Evolutionary conservation across 2,888 invertebrate genomes (phyloP).

Genomic region (Erebia ligea): DNA sequence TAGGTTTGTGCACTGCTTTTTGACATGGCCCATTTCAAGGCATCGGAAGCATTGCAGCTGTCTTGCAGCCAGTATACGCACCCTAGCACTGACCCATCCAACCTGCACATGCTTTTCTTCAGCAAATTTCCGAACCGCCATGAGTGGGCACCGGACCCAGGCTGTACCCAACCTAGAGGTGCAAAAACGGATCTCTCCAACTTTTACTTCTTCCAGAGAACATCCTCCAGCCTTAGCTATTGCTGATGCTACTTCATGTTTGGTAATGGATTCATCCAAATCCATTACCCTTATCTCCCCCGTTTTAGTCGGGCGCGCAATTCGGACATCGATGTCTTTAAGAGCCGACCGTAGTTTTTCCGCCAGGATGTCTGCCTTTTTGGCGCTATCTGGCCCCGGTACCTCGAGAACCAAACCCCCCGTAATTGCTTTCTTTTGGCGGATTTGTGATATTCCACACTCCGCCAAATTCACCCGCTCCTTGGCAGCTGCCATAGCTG

Average conservation of each 20-base stretch:
- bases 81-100: conserved; percentile 17
- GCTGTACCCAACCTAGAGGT: too few relatives aligned
- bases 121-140: too few relatives aligned
- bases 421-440: conserved; percentile 19
- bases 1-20: conserved; percentile 25
- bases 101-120: too few relatives aligned
- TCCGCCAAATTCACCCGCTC: not conserved
- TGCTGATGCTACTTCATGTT: conserved; percentile 23
- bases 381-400: conserved; percentile 6
- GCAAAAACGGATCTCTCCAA: too few relatives aligned
- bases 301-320: conserved; percentile 26
- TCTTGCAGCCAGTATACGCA: conserved; percentile 24
- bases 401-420: conserved; percentile 24
- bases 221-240: conserved; percentile 27
- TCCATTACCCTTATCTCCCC: conserved; percentile 23
- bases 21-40: conserved; percentile 37
- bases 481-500: not conserved
- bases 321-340: conserved; percentile 12
- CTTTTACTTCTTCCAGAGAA: too few relatives aligned
- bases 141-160: too few relatives aligned
- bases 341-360: conserved; percentile 15
- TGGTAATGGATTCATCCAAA: not conserved
- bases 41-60: conserved; percentile 36
- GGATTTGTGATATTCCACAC: not conserved
- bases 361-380: conserved; percentile 23